A percentile compares a stretch with the other conserved stretches of the same genome.
phyloP scores from a whole-genome alignment of 2,113 vertebrate genomes.

The Upupa epops region DNA sequence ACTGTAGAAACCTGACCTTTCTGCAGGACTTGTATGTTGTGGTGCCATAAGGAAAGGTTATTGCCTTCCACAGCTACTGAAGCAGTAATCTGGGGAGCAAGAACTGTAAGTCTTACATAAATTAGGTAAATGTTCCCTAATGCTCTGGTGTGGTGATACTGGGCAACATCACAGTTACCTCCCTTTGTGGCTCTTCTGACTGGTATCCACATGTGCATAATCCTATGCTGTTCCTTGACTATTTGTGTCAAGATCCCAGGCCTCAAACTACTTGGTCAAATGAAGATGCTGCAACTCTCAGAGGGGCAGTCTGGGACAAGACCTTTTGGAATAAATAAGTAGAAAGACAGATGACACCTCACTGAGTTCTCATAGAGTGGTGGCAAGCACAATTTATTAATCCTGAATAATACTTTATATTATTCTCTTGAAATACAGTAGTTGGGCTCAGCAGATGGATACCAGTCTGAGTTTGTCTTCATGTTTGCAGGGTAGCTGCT shows the following conservation, averaged over 20 bases:
- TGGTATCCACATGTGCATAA: neutral
- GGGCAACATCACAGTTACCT: neutral
- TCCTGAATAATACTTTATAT: neutral
- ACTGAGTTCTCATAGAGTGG: neutral
- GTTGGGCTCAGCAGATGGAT: neutral
- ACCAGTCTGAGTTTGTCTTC: fast-evolving
- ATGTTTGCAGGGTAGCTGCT: neutral
- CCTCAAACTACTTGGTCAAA: neutral
- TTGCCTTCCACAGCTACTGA: neutral
- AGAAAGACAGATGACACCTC: neutral
- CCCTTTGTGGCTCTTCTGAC: neutral
- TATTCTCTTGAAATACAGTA: neutral
- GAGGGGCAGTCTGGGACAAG: neutral
- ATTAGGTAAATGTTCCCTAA: neutral
- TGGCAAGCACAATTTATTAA: neutral
- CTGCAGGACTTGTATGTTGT: neutral
- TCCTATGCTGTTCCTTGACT: neutral
- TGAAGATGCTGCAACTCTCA: neutral
- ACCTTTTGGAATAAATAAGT: neutral
- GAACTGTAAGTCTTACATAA: neutral
- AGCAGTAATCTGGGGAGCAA: neutral
- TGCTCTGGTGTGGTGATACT: neutral
- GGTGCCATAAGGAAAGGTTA: neutral
- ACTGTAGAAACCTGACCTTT: neutral
- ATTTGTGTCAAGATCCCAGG: neutral